Conservation (phyloP, 2,888 invertebrate species). For the Orthosia gothica region DNA sequence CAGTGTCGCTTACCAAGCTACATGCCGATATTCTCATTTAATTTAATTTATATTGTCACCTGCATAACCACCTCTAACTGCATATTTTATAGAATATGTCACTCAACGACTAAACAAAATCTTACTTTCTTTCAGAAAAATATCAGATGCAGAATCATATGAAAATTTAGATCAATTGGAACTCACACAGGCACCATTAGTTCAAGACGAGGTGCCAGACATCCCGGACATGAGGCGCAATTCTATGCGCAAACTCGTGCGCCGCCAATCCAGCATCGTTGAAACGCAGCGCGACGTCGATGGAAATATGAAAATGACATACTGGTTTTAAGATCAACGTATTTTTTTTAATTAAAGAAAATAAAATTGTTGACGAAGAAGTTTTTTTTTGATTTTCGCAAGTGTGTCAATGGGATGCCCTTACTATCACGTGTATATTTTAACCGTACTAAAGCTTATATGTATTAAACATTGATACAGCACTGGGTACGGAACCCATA, state of each 20-base stretch:
- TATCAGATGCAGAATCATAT: conserved; percentile 92
- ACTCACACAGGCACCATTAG: conserved; percentile 81
- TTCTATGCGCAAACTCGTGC: conserved; percentile 94
- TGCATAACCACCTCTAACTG: too few species aligned
- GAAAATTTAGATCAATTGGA: conserved; percentile 94
- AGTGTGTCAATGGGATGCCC: background rate
- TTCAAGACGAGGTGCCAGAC: conserved; percentile 79
- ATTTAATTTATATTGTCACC: too few species aligned
- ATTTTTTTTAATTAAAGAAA: conserved; percentile 4
- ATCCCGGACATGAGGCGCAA: conserved; percentile 82
- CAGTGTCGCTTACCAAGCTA: too few species aligned
- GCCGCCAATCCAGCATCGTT: conserved; percentile 96
- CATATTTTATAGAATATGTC: background rate
- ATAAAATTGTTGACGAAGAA: background rate
- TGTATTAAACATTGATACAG: too few species aligned
- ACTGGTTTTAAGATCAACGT: conserved; percentile 94
- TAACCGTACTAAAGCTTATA: too few species aligned
- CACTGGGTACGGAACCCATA: too few species aligned
- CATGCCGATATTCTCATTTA: too few species aligned
- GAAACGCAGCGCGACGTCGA: conserved; percentile 95
- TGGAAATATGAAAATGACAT: conserved; percentile 96
- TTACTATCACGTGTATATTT: too few species aligned
- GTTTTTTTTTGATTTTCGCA: background rate
- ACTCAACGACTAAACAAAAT: background rate
- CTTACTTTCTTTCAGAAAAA: conserved; percentile 84